Evolutionary conservation across 2,888 invertebrate species (phyloP).

Genomic region (Empis livida): DNA sequence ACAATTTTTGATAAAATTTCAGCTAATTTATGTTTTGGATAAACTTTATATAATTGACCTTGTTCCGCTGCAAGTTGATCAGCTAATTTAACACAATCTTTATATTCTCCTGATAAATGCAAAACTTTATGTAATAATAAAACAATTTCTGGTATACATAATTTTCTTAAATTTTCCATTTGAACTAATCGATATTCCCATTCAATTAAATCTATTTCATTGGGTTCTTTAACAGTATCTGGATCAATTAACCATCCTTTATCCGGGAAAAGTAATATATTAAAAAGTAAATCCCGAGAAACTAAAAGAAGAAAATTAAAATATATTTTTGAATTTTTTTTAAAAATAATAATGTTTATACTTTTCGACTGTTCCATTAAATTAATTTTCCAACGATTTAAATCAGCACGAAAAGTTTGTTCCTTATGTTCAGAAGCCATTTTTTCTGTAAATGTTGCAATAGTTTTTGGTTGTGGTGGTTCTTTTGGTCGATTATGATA

Average conservation of each 20-base stretch:
- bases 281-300: conserved; percentile 67
- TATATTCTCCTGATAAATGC: conserved; percentile 57
- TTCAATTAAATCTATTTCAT: conserved; percentile 36
- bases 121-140: conserved; percentile 68
- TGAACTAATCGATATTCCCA: conserved; percentile 47
- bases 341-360: conserved; percentile 24
- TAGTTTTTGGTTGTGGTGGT: conserved; percentile 44
- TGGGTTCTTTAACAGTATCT: conserved; percentile 39
- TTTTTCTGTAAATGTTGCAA: conserved; percentile 70
- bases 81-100: conserved; percentile 66
- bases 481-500: conserved; percentile 66
- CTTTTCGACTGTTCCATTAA: conserved; percentile 57
- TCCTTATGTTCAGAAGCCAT: conserved; percentile 76
- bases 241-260: conserved; percentile 81
- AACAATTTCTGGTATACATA: conserved; percentile 74
- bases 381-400: conserved; percentile 59
- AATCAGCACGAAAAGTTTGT: conserved; percentile 64
- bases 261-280: conserved; percentile 77
- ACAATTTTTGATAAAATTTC: conserved; percentile 64
- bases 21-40: conserved; percentile 59
- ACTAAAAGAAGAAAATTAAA: conserved; percentile 38
- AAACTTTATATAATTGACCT: conserved; percentile 67
- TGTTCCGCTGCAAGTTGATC: conserved; percentile 70
- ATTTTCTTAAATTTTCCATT: conserved; percentile 57
- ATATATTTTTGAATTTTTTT: neutral